Evolutionary conservation across 1,140 invertebrate genomes (phyloP).

Genomic region (Venturia canescens): DNA sequence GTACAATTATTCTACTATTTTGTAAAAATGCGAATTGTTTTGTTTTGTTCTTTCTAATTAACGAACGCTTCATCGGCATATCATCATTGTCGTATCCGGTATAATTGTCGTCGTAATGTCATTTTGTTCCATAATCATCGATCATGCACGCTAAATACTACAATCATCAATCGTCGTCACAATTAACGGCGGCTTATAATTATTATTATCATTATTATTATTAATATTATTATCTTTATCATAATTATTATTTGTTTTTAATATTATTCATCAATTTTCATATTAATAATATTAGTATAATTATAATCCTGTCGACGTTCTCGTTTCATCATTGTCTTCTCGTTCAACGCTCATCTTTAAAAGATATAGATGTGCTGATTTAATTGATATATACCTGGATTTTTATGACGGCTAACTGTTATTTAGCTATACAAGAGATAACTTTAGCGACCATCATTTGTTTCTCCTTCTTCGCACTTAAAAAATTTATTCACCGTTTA

Average conservation of each 20-base stretch:
- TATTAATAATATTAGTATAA: slow-evolving; percentile 66
- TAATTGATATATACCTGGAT: slow-evolving; percentile 51
- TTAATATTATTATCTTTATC: slow-evolving; percentile 15
- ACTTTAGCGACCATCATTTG: slow-evolving; percentile 5
- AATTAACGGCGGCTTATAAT: slow-evolving; percentile 38
- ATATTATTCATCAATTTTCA: slow-evolving; percentile 63
- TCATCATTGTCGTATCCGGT: neutral
- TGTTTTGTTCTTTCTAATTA: slow-evolving; percentile 44
- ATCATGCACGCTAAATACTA: slow-evolving; percentile 13
- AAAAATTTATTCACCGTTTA: neutral
- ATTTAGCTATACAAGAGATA: slow-evolving; percentile 34
- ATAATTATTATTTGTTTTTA: slow-evolving; percentile 35
- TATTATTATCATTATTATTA: slow-evolving; percentile 34
- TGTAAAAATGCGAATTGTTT: slow-evolving; percentile 58
- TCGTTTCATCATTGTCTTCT: slow-evolving; percentile 58
- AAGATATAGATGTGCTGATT: slow-evolving; percentile 45
- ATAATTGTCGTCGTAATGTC: neutral
- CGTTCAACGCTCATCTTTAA: slow-evolving; percentile 43
- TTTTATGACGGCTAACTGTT: slow-evolving; percentile 24
- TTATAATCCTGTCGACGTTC: slow-evolving; percentile 22
- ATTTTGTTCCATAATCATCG: neutral
- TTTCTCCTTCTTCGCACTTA: neutral
- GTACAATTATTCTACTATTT: slow-evolving; percentile 56
- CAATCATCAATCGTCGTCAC: slow-evolving; percentile 36
- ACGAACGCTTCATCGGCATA: neutral